A percentile compares a stretch with the other conserved stretches of the same genome.
Conservation (phyloP, 2,797 vertebrate species). For the Melanotaenia pygmaea region DNA sequence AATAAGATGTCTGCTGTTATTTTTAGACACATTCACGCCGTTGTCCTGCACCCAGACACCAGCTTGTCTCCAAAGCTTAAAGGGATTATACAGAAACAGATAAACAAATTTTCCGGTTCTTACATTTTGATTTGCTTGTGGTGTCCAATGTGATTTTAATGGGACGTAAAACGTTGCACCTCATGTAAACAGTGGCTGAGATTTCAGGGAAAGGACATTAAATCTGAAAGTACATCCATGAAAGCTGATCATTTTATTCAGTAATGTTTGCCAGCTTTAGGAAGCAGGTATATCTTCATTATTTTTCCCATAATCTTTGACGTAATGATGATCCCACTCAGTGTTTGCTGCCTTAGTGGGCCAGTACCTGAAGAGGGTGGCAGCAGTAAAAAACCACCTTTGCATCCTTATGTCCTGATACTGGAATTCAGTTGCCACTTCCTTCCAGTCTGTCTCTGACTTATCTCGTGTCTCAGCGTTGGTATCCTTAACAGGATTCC, state of each 20-base stretch:
- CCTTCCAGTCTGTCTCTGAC: slow-evolving; percentile 61
- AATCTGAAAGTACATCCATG: slow-evolving; percentile 9
- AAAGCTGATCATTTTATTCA: background rate
- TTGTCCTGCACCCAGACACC: background rate
- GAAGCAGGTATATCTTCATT: slow-evolving; percentile 9
- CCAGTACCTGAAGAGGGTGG: slow-evolving; percentile 9
- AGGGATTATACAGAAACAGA: slow-evolving; percentile 29
- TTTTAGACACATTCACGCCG: slow-evolving; percentile 1
- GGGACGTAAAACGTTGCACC: slow-evolving; percentile 25
- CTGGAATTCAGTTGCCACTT: slow-evolving; percentile 79
- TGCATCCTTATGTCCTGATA: slow-evolving; percentile 65
- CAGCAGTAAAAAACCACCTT: slow-evolving; percentile 19
- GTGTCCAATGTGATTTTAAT: slow-evolving; percentile 10
- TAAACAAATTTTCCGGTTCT: background rate
- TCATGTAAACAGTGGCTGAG: slow-evolving; percentile 40
- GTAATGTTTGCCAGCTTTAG: background rate
- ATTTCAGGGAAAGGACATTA: slow-evolving; percentile 21
- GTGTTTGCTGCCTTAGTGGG: slow-evolving; percentile 3
- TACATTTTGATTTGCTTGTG: background rate
- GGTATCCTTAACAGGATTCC: slow-evolving; percentile 51
- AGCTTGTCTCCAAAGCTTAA: slow-evolving; percentile 2
- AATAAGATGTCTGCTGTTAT: slow-evolving; percentile 5
- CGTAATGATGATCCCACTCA: background rate
- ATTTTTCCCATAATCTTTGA: background rate
- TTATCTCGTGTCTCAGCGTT: slow-evolving; percentile 70